These are phyloP conservation scores for Mechanitis messenoides DNA, from an alignment of 2,888 invertebrate genomes.

Conservation along the genomic window DNA sequence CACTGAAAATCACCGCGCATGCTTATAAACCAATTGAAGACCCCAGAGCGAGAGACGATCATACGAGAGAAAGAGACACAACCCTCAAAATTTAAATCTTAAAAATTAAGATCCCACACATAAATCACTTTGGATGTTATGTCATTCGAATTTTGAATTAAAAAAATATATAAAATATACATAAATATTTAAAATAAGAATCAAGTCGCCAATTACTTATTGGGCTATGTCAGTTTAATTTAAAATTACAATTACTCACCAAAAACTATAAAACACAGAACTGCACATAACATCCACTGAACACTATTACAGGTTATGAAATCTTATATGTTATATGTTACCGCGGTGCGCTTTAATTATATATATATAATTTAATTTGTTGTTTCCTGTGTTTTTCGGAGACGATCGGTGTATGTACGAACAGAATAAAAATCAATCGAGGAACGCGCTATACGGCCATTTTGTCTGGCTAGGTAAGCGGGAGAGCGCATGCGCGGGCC, in stretches of 20 bases:
- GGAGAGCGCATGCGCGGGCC: constrained; percentile 58
- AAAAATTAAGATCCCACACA: constrained; percentile 27
- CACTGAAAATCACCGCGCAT: constrained; percentile 50
- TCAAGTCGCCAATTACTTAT: not conserved
- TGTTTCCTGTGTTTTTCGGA: constrained; percentile 30
- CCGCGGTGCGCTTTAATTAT: constrained; percentile 16
- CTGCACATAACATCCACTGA: constrained; percentile 17
- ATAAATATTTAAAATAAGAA: constrained; percentile 6
- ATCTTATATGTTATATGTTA: constrained; percentile 21
- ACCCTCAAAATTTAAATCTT: constrained; percentile 42
- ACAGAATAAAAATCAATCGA: constrained; percentile 65
- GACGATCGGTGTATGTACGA: constrained; percentile 40
- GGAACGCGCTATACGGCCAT: constrained; percentile 60
- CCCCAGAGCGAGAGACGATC: constrained; percentile 41
- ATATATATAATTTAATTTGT: constrained; percentile 20
- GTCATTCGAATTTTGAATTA: constrained; percentile 33
- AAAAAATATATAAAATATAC: constrained; percentile 4
- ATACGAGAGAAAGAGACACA: constrained; percentile 36
- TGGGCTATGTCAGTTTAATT: not conserved
- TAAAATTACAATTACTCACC: not conserved
- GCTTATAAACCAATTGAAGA: constrained; percentile 61
- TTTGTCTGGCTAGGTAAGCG: constrained; percentile 53
- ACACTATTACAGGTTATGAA: constrained; percentile 22
- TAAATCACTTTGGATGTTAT: constrained; percentile 35
- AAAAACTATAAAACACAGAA: constrained; percentile 13